These are phyloP conservation scores for Distichodus sexfasciatus DNA, from an alignment of 2,797 vertebrate genomes.

Conservation along the genomic window DNA sequence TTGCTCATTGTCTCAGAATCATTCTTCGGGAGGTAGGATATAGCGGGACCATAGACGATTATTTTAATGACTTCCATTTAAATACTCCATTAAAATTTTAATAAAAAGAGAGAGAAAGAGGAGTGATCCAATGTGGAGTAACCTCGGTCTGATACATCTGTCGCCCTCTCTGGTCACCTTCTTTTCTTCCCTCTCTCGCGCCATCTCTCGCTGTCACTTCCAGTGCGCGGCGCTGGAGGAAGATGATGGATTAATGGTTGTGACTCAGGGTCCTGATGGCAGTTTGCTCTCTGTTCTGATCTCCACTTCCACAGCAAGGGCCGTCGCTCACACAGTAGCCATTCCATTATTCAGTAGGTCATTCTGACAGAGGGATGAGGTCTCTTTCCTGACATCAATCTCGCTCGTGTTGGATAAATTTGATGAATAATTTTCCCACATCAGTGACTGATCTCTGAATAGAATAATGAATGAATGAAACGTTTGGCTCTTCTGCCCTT, in stretches of 20 bases:
- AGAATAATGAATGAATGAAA: neutral
- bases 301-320: slow-evolving; percentile 27
- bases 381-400: too few relatives aligned
- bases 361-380: too few relatives aligned
- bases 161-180: slow-evolving; percentile 12
- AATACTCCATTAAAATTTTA: too few relatives aligned
- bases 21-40: too few relatives aligned
- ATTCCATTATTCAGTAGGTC: slow-evolving; percentile 46
- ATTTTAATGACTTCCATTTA: too few relatives aligned
- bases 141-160: neutral
- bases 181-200: slow-evolving; percentile 17
- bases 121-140: neutral
- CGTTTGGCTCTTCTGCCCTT: too few relatives aligned
- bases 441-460: neutral
- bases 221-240: slow-evolving; percentile 43
- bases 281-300: slow-evolving; percentile 28
- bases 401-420: too few relatives aligned
- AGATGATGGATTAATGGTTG: slow-evolving; percentile 46
- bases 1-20: too few relatives aligned
- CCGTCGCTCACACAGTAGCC: slow-evolving; percentile 36
- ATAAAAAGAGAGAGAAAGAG: too few relatives aligned
- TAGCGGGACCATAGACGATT: too few relatives aligned
- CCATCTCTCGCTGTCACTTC: slow-evolving; percentile 43
- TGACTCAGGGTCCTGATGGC: slow-evolving; percentile 30
- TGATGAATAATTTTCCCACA: too few relatives aligned